Base-by-base conservation (phyloP, 1,140 invertebrate genomes). In the Druon quercuslanigerum region DNA sequence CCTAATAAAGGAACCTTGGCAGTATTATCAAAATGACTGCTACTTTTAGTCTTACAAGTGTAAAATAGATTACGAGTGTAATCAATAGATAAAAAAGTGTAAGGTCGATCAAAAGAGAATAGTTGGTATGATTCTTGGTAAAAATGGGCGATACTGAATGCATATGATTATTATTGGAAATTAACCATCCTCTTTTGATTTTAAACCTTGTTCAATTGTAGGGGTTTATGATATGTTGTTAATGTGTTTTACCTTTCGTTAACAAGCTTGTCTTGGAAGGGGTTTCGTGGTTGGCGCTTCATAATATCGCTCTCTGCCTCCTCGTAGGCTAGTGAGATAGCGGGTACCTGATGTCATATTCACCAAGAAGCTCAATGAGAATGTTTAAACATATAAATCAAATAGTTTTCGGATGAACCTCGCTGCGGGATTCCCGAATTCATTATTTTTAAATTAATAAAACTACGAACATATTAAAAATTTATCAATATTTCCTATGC, bases 271-370 rank as follows among this genome's bases (percentile, higher is more conserved):
- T 97, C 96, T 86, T 93, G 94, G 89, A 93, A 91, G 78, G 96
- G 95, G 91, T 99, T 98, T 95, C 99, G 95, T 92, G 99, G 99
- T 92, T 96, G 96, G 92, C 98, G 95, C 95, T 99, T 99, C 99
- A 99, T 99, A 93, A 99, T 99, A 95, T 99, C 99, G 92, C 96
- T 97, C 94, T 99, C 99, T 88, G 99, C 97, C 93, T 98, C 95
- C 95, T 99, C 99, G 94, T 99, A 99, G 92, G 99, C 98, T 93
- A 99, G 95, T 88, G 99, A 99, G 94, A 99, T 99, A 93, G 99
- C 99, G 91, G 98, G 99, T 92, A 99, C 96, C 97, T 98, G 90
- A 93, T 80, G 89, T 91, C 87, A 92, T 80, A 90, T 84, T 90
- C 87, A 91, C 90, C 88, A 90, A 91, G 72, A 90, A 87, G 85